Evolutionary conservation across 2,113 vertebrate species (phyloP), one percentile per base, ranked within the genome.

Genomic region (Chaetura pelagica): DNA sequence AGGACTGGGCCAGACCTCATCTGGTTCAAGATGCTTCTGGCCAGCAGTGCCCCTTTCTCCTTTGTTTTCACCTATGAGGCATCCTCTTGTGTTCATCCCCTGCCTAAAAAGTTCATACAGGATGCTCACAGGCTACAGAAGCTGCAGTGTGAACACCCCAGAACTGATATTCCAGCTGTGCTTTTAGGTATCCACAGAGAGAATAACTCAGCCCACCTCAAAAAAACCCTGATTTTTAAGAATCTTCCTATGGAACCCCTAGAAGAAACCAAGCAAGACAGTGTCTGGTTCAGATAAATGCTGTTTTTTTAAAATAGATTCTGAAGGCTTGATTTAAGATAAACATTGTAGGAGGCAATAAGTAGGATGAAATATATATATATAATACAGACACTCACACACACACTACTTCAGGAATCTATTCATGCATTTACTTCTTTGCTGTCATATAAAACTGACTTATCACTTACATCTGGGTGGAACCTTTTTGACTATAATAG

Each of bases 401-500:
- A 42, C 40, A 42, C 16, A 62, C n/a, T 78, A 27, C n/a, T 94
- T 66, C 69, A 78, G 23, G 49, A 87, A 74, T 44, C 84, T 82
- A 75, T 75, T 94, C 8, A 61, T 89, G 73, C 73, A n/a, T 87
- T 95, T 91, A 76, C 30, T 82, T 62, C 48, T 89, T 82, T 73
- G 78, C 66, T 90, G 79, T 88, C 92, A 85, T 57, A 91, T 78
- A 91, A 96, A 87, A 91, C 59, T 72, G 62, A 77, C 85, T 93
- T 91, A 94, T 71, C 44, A 0, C 59, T 95, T 90, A 94, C 89
- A 81, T 89, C 54, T 92, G 68, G 71, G 49, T 84, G 87, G 94
- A 93, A 89, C 72, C 42, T 89, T 79, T 91, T 44, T 49, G 38
- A 61, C 51, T 94, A 34, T 52, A 87, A 87, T 74, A 73, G 59